A percentile compares a stretch with the other conserved stretches of the same genome.
These are phyloP conservation scores for Panthera uncia DNA, from an alignment of 2,113 vertebrate species.

Conservation along the genomic window DNA sequence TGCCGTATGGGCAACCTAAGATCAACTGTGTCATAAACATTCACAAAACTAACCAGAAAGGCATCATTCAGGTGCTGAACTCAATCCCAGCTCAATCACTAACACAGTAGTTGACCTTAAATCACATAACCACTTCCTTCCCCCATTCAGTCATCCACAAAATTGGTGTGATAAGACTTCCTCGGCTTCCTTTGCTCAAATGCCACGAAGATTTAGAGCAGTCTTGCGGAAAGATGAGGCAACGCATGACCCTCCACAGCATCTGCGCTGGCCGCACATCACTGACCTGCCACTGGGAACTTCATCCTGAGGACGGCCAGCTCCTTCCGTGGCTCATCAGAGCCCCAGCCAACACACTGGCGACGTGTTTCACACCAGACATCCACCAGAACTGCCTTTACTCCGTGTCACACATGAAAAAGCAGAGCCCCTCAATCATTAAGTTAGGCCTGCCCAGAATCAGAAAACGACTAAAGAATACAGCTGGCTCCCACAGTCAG, in stretches of 20 bases:
- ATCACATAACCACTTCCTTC: neutral
- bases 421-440: neutral
- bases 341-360: neutral
- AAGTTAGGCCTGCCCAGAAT: neutral
- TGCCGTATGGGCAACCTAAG: neutral
- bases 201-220: neutral
- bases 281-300: neutral
- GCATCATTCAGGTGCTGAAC: neutral
- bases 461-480: neutral
- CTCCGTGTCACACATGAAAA: neutral
- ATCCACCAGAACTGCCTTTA: neutral
- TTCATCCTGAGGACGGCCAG: neutral
- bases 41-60: neutral
- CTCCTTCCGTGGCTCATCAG: neutral
- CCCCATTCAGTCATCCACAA: neutral
- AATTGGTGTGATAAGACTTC: neutral
- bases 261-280: neutral
- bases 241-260: accelerated
- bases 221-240: neutral
- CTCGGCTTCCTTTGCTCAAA: neutral
- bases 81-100: neutral
- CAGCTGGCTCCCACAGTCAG: neutral
- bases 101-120: neutral
- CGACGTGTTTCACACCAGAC: neutral
- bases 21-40: neutral